These are phyloP conservation scores for Acronicta leporina DNA, from an alignment of 2,888 invertebrate species.

Conservation along the genomic window DNA sequence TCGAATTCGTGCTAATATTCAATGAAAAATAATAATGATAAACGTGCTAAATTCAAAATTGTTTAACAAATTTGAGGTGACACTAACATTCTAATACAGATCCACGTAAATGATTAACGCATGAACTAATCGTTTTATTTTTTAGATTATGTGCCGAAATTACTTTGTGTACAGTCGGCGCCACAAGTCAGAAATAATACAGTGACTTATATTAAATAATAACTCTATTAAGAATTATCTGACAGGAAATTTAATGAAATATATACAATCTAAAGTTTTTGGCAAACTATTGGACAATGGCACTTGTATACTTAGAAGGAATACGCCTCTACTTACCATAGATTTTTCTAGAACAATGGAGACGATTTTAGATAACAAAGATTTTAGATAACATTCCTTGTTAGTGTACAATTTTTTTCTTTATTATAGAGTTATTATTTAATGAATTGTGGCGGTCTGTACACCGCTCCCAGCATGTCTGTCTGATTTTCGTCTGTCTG, in stretches of 20 bases:
- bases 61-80: conserved; percentile 30
- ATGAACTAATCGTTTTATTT: conserved; percentile 50
- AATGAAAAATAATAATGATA: not conserved
- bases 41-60: conserved; percentile 23
- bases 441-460: conserved; percentile 33
- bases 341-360: too few relatives aligned
- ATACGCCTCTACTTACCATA: too few relatives aligned
- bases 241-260: too few relatives aligned
- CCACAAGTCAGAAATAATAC: conserved; percentile 32
- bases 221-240: too few relatives aligned
- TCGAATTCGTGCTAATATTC: conserved; percentile 20
- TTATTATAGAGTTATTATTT: conserved; percentile 41
- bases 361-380: too few relatives aligned
- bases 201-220: conserved; percentile 33
- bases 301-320: too few relatives aligned
- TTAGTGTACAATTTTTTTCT: not conserved
- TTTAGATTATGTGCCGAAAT: conserved; percentile 45
- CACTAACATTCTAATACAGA: conserved; percentile 34
- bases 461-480: conserved; percentile 58
- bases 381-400: too few relatives aligned
- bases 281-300: too few relatives aligned
- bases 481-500: conserved; percentile 67
- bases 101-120: conserved; percentile 29
- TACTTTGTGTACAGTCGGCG: conserved; percentile 48
- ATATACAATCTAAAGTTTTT: too few relatives aligned